Percentiles rank a stretch among this genome's conserved stretches.
Conservation (phyloP, 2,113 vertebrate genomes). For the Eublepharis macularius region DNA sequence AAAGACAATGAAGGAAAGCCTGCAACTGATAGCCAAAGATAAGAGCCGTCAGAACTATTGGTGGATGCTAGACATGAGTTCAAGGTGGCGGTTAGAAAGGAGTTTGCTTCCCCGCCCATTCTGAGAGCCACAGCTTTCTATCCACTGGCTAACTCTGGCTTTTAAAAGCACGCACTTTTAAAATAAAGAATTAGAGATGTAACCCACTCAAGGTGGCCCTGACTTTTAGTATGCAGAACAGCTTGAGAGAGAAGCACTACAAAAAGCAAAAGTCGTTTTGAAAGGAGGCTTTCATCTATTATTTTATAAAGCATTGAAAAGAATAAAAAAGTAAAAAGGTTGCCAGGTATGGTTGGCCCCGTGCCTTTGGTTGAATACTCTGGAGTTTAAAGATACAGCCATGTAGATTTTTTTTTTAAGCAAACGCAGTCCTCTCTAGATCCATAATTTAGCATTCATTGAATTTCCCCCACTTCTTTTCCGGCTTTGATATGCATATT, state of each 20-base stretch:
- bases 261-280: slow-evolving; percentile 69
- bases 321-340: slow-evolving; percentile 64
- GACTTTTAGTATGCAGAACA: slow-evolving; percentile 78
- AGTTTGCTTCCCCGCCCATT: neutral
- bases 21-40: neutral
- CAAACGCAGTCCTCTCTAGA: slow-evolving; percentile 68
- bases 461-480: slow-evolving; percentile 62
- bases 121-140: neutral
- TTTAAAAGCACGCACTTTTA: slow-evolving; percentile 45
- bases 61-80: neutral
- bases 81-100: neutral
- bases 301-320: slow-evolving; percentile 73
- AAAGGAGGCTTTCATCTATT: slow-evolving; percentile 73
- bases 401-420: slow-evolving; percentile 54
- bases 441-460: slow-evolving; percentile 74
- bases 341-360: slow-evolving; percentile 68
- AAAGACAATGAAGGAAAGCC: neutral
- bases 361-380: slow-evolving; percentile 70
- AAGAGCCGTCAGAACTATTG: neutral
- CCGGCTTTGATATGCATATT: slow-evolving; percentile 77
- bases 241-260: slow-evolving; percentile 59
- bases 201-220: slow-evolving; percentile 71
- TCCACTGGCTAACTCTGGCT: neutral
- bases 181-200: slow-evolving; percentile 38
- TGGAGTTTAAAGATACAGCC: slow-evolving; percentile 67